phyloP scores from a whole-genome alignment of 2,113 vertebrate genomes.

The Procavia capensis region DNA sequence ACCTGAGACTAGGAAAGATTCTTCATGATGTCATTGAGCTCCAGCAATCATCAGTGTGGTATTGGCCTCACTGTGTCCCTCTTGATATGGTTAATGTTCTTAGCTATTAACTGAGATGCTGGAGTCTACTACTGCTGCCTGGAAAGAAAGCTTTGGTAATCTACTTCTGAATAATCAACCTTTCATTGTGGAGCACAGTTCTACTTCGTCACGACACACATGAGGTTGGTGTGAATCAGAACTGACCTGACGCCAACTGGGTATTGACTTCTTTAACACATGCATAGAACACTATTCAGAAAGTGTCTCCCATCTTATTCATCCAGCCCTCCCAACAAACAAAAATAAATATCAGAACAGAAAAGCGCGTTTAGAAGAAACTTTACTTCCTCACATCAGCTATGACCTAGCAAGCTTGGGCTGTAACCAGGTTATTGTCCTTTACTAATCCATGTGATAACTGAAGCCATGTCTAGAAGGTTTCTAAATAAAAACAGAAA shows the following conservation, averaged over 20 bases:
- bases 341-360: neutral
- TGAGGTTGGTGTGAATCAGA: no score
- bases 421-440: neutral
- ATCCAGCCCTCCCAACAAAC: fast-evolving
- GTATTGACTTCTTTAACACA: neutral
- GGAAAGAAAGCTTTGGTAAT: no score
- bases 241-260: no score
- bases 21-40: neutral
- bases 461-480: neutral
- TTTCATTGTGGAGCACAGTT: no score
- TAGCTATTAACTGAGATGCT: no score
- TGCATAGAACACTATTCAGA: neutral
- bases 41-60: neutral
- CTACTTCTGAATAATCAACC: no score
- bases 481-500: neutral
- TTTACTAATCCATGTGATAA: neutral
- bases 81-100: no score
- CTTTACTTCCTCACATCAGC: neutral
- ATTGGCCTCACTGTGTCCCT: neutral
- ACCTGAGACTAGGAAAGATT: neutral
- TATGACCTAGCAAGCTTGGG: neutral
- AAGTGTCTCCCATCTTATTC: neutral
- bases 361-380: neutral
- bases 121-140: no score
- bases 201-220: no score